Evolutionary conservation across 2,888 invertebrate genomes (phyloP).

Genomic region (Unio pictorum): DNA sequence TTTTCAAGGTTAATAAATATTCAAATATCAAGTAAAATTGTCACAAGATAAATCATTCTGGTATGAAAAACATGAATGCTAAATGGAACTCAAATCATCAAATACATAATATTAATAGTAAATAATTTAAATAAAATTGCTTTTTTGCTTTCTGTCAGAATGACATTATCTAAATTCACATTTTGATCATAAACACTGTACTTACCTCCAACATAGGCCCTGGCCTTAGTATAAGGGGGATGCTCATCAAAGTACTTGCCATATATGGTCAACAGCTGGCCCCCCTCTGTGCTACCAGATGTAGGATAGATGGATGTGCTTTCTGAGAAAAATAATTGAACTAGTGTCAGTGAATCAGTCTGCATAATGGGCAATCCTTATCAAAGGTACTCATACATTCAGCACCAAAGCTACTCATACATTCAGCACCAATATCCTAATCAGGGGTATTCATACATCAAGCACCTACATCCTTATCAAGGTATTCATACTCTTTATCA

Average conservation of each 20-base stretch:
- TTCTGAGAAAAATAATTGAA: neutral
- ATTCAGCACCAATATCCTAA: too few species aligned
- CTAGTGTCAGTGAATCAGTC: neutral
- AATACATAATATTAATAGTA: too few species aligned
- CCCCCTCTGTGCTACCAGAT: conserved; percentile 27
- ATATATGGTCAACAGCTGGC: conserved; percentile 31
- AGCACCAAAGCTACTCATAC: too few species aligned
- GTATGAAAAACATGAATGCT: neutral
- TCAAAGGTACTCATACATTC: too few species aligned
- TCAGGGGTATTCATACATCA: too few species aligned
- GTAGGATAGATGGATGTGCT: conserved; percentile 5
- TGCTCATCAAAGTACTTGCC: conserved; percentile 40
- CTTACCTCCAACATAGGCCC: conserved; percentile 23
- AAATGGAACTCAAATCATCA: neutral
- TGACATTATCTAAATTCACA: neutral
- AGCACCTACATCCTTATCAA: too few species aligned
- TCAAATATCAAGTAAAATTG: neutral
- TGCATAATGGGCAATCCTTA: too few species aligned
- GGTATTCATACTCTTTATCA: too few species aligned
- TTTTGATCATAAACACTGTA: neutral
- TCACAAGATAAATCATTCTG: neutral
- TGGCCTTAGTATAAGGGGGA: conserved; percentile 7
- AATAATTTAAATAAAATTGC: too few species aligned
- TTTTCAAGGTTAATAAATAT: too few species aligned
- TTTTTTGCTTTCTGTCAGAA: too few species aligned